Evolutionary conservation across 64 coral and sea anemone genomes (phyloP), one percentile per base, ranked within the genome.

Genomic region (Orbicella faveolata): DNA sequence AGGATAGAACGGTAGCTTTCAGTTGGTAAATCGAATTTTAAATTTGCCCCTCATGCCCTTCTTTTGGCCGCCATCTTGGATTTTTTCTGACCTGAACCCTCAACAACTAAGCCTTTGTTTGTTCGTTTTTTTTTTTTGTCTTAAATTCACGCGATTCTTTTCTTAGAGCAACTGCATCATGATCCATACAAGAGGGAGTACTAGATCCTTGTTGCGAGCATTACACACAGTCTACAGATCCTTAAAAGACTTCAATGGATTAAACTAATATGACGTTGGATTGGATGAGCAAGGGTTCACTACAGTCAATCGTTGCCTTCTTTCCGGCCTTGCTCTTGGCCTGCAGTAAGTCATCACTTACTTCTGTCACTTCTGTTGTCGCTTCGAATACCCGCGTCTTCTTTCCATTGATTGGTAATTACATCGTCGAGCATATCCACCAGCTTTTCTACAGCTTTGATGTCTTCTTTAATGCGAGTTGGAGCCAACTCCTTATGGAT

Each of bases 201-300:
- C 81, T 21, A 76, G 13, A 34, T 96, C 67, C 75, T 90, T 90
- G 79, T 79, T 79, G 62, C 44, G n/a, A 79, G 92, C 80, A 12
- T 96, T 89, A 17, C 33, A 11, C 23, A 85, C 57, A 62, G 20
- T 48, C 86, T 89, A 86, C 30, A 96, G 61, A 89, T 92, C 36
- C 52, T 92, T 96, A 51, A 89, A 92, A 14, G 34, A 92, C 41
- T 48, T 48, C 41, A 48, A 61, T 39, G 93, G 73, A 44, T 94
- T 88, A 52, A 86, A 87, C 74, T 70, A 94, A 68, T 87, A 72
- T 57, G n/a, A 23, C 72, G 81, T 69, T 9, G 90, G 57, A 86
- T 76, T 67, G 11, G 90, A 16, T 21, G 41, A 48, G 41, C 41
- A 48, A 5, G 0, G 41, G 1, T 48, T 48, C 41, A 48, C 41